A percentile compares a stretch with the other conserved stretches of the same genome.
Conservation (phyloP, 2,888 invertebrate genomes). For the Acleris cristana region DNA sequence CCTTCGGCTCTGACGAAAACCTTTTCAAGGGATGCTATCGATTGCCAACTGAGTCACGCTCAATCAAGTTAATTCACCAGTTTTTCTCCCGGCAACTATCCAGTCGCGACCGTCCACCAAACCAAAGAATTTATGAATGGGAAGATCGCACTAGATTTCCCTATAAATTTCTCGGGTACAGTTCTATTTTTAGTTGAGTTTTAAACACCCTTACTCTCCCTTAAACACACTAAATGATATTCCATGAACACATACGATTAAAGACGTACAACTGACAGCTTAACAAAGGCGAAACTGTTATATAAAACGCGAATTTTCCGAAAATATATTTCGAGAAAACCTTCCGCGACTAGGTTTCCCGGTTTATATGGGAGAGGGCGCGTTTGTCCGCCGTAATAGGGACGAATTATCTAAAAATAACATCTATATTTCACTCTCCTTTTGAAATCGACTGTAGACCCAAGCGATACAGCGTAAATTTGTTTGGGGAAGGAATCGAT, state of each 20-base stretch:
- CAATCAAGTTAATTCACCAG: slow-evolving; percentile 12
- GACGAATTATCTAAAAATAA: slow-evolving; percentile 80
- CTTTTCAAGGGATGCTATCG: slow-evolving; percentile 28
- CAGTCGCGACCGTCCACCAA: slow-evolving; percentile 67
- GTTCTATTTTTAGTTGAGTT: slow-evolving; percentile 69
- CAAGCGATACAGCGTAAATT: slow-evolving; percentile 43
- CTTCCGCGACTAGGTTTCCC: slow-evolving; percentile 72
- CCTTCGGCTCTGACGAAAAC: slow-evolving; percentile 18
- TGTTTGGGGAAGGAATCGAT: slow-evolving; percentile 34
- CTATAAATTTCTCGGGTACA: slow-evolving; percentile 59
- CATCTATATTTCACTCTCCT: slow-evolving; percentile 42
- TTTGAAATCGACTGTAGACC: slow-evolving; percentile 43
- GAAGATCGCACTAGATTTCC: slow-evolving; percentile 61
- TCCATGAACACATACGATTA: slow-evolving; percentile 51
- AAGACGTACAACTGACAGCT: slow-evolving; percentile 46
- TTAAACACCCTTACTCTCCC: slow-evolving; percentile 44
- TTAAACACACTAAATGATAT: slow-evolving; percentile 39
- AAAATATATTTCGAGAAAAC: slow-evolving; percentile 73
- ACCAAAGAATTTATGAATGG: slow-evolving; percentile 79
- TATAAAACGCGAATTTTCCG: slow-evolving; percentile 65
- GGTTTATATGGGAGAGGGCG: slow-evolving; percentile 81
- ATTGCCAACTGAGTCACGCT: slow-evolving; percentile 13
- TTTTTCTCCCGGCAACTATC: slow-evolving; percentile 8
- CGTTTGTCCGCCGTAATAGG: slow-evolving; percentile 69
- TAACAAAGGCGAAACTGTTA: slow-evolving; percentile 50